Evolutionary conservation across 1,140 invertebrate genomes (phyloP), one percentile per base, ranked within the genome.

Genomic region (Amyelois transitella): DNA sequence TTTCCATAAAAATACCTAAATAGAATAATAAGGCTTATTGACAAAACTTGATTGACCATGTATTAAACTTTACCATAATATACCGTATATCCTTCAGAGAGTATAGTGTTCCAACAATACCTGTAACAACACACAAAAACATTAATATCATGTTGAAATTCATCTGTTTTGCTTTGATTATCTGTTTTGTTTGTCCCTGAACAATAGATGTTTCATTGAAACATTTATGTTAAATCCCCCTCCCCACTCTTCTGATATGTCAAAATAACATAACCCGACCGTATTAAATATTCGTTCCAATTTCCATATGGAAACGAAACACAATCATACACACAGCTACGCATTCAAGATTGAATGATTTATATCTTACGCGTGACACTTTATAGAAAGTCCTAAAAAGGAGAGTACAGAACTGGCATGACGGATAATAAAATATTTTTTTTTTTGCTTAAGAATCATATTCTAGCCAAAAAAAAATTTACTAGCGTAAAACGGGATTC

Each of bases 341-440:
- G 32, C 32, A 38, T 38, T 63, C 60, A 54, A 69, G 71, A 80
- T 83, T 81, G 80, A 77, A 81, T 81, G 77, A 81, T 77, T 81
- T 83, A 86, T 77, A 69, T 55, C 52, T 58, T 63, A 75, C 45
- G 28, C 18, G 43, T 28, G 49, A 45, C 66, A 65, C 58, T 38
- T 38, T 38, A 38, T 38, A 38, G 32, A 38, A 38, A 8, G 32
- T 12, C 17, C 32, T 1, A 51, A 52, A n/a, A 53, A 53, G 43
- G 17, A 4, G 32, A 4, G 12, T 38, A 38, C n/a, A 38, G 32
- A 38, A 14, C 1, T 14, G 32, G 1, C n/a, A 38, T 56, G 50
- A 53, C 49, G 50, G 28, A 53, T 56, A 49, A 38, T 51, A 21
- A 51, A 21, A 55, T 22, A 28, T 12, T 10, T 12, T 8, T 28